A percentile compares a stretch with the other conserved stretches of the same genome.
These are phyloP conservation scores for Tridacna gigas DNA, from an alignment of 2,888 invertebrate genomes.

Conservation along the genomic window DNA sequence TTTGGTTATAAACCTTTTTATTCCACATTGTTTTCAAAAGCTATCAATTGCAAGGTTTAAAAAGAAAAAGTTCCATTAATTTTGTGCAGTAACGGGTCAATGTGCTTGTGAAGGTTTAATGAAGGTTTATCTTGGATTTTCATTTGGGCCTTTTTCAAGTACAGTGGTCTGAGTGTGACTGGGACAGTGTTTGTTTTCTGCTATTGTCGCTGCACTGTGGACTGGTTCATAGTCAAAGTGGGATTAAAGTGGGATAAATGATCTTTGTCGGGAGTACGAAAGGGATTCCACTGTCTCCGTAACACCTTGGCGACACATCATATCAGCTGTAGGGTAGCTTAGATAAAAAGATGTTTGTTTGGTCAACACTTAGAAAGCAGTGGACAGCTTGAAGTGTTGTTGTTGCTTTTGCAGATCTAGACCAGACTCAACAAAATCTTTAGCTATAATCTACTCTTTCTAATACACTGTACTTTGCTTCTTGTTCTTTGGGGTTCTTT, in stretches of 20 bases:
- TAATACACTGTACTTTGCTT: no score
- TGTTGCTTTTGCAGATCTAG: no score
- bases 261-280: slow-evolving; percentile 12
- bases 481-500: no score
- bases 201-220: slow-evolving; percentile 24
- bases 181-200: slow-evolving; percentile 22
- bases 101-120: background rate
- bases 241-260: slow-evolving; percentile 11
- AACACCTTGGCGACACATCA: slow-evolving; percentile 19
- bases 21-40: no score
- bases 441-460: no score
- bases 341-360: slow-evolving; percentile 17
- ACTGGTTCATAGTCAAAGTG: slow-evolving; percentile 11
- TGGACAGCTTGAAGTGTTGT: no score
- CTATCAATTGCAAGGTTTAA: no score
- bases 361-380: background rate
- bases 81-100: no score
- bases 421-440: no score
- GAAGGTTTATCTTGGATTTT: slow-evolving; percentile 19
- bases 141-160: slow-evolving; percentile 13
- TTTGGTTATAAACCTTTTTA: no score
- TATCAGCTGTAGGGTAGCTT: background rate
- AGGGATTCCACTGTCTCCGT: slow-evolving; percentile 20
- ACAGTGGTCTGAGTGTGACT: slow-evolving; percentile 1
- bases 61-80: no score